phyloP scores from a whole-genome alignment of 2,797 vertebrate genomes.

The Poeciliopsis paucimaculata region DNA sequence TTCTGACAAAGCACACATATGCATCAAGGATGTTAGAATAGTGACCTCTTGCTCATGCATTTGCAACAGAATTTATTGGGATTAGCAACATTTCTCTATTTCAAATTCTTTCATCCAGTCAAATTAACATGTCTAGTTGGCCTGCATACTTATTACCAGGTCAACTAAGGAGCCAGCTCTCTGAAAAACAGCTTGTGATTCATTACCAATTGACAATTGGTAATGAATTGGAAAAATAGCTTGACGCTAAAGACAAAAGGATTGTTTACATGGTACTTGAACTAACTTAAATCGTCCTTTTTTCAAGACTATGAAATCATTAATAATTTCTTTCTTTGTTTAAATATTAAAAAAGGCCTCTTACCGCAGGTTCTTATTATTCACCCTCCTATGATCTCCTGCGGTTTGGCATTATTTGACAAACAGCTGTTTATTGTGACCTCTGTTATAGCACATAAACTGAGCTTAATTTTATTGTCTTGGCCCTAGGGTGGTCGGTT shows the following conservation, averaged over 20 bases:
- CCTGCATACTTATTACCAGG: not conserved
- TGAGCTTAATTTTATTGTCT: constrained; percentile 11
- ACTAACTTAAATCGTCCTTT: not conserved
- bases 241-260: not conserved
- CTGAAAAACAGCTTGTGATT: not conserved
- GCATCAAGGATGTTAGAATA: not conserved
- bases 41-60: not conserved
- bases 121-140: not conserved
- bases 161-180: not conserved
- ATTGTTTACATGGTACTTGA: not conserved
- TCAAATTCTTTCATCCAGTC: not conserved
- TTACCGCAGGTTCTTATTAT: not conserved
- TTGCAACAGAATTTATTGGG: not conserved
- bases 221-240: not conserved
- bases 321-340: not conserved
- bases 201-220: not conserved
- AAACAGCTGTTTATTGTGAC: not conserved
- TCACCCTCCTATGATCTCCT: not conserved
- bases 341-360: not conserved
- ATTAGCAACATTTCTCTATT: not conserved
- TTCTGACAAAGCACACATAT: not conserved
- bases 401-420: not conserved
- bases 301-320: not conserved
- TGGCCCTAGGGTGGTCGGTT: constrained; percentile 81
- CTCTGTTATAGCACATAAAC: not conserved